Evolutionary conservation across 2,113 vertebrate species (phyloP).

Genomic region (Platichthys flesus): DNA sequence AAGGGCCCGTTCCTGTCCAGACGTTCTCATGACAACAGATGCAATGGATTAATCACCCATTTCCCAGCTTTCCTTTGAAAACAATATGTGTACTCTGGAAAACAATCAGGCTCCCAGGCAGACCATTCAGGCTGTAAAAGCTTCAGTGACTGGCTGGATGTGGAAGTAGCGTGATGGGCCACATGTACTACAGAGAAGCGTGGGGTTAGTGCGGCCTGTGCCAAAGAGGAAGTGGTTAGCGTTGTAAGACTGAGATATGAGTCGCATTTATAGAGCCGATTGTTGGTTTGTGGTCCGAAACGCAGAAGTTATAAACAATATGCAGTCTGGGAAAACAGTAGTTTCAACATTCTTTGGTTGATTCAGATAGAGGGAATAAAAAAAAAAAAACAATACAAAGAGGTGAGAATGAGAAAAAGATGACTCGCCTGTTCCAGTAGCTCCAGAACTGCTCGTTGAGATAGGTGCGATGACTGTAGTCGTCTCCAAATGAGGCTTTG

Average conservation of each 20-base stretch:
- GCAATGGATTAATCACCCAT: constrained; percentile 62
- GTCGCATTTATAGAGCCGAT: constrained; percentile 18
- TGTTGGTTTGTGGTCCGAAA: constrained; percentile 35
- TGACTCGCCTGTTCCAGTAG: constrained; percentile 96
- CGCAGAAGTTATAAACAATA: constrained; percentile 36
- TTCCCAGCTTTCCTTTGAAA: constrained; percentile 65
- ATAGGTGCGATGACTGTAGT: constrained; percentile 94
- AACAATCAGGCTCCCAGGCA: constrained; percentile 57
- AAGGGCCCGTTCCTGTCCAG: constrained; percentile 37
- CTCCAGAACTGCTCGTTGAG: constrained; percentile 99
- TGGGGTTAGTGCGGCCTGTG: constrained; percentile 35
- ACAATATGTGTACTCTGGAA: constrained; percentile 64
- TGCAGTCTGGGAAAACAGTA: not conserved
- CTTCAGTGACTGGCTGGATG: constrained; percentile 39
- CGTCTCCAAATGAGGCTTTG: constrained; percentile 98
- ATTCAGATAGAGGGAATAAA: constrained; percentile 8
- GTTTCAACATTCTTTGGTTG: not conserved
- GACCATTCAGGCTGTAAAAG: constrained; percentile 38
- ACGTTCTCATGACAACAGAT: constrained; percentile 69
- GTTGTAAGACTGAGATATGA: constrained; percentile 43
- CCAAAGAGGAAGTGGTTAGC: constrained; percentile 54
- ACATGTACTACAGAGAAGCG: constrained; percentile 35
- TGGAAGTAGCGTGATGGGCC: constrained; percentile 49
- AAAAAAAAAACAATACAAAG: not conserved
- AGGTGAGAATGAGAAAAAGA: not conserved